phyloP scores from a whole-genome alignment of 2,888 invertebrate genomes.

The Aporophyla nigra region DNA sequence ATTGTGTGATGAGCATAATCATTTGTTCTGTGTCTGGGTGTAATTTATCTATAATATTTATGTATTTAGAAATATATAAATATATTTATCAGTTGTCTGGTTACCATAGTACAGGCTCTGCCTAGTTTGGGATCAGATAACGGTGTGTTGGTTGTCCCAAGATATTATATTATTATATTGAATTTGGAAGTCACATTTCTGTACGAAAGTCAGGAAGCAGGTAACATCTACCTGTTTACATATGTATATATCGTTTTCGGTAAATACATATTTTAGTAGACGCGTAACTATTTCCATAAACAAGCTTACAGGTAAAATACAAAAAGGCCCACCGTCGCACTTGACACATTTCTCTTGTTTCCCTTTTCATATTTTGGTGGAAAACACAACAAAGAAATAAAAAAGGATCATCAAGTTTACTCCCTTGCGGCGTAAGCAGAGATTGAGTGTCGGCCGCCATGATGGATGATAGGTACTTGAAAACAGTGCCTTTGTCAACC shows the following conservation, averaged over 20 bases:
- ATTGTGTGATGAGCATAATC: too few species aligned
- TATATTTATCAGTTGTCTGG: too few species aligned
- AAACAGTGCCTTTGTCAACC: slow-evolving; percentile 22
- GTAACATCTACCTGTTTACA: background rate
- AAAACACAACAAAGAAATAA: slow-evolving; percentile 54
- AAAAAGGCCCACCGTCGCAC: background rate
- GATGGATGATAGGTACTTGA: slow-evolving; percentile 55
- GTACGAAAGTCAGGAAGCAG: too few species aligned
- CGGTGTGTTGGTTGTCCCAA: too few species aligned
- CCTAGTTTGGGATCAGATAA: too few species aligned
- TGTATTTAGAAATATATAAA: too few species aligned
- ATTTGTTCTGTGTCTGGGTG: too few species aligned
- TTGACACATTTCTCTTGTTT: slow-evolving; percentile 38
- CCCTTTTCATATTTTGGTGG: slow-evolving; percentile 39
- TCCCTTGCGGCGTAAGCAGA: slow-evolving; percentile 56
- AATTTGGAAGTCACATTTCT: too few species aligned
- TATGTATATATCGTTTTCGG: background rate
- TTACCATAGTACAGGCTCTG: too few species aligned
- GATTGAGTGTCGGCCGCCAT: slow-evolving; percentile 53
- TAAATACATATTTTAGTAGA: background rate
- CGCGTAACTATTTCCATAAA: background rate
- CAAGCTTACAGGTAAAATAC: background rate
- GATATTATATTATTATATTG: too few species aligned
- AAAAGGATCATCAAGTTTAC: slow-evolving; percentile 55
- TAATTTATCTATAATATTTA: too few species aligned